Conservation (phyloP, 2,888 invertebrate genomes). For the Marasmarcha lunaedactyla region DNA sequence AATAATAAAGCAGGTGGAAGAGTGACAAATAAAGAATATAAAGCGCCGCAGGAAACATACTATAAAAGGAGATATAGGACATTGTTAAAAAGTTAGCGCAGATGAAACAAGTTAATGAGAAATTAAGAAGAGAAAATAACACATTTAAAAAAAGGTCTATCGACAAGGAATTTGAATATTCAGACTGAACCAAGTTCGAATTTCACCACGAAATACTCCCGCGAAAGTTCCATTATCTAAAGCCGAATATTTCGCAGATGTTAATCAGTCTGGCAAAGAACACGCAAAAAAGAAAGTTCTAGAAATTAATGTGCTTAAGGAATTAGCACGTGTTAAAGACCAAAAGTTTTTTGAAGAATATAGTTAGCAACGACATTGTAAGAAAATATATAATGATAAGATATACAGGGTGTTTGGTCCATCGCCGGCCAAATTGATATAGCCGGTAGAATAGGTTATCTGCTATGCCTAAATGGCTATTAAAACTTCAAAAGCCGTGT, state of each 20-base stretch:
- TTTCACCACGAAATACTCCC: neutral
- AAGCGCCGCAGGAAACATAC: neutral
- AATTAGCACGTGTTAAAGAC: slow-evolving; percentile 1
- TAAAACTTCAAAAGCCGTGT: too few relatives aligned
- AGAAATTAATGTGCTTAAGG: slow-evolving; percentile 2
- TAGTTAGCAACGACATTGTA: slow-evolving; percentile 2
- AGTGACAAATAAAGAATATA: slow-evolving; percentile 1
- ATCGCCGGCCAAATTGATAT: too few relatives aligned
- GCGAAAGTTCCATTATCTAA: neutral
- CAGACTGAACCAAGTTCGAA: neutral
- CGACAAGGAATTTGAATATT: slow-evolving; percentile 1
- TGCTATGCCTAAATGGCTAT: too few relatives aligned
- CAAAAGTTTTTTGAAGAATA: slow-evolving; percentile 3
- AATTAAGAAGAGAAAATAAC: slow-evolving; percentile 1
- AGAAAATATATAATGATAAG: neutral
- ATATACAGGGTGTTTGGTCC: neutral
- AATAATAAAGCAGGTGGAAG: slow-evolving; percentile 2
- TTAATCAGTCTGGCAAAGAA: slow-evolving; percentile 1
- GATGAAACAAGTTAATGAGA: slow-evolving; percentile 1
- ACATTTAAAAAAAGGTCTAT: slow-evolving; percentile 2
- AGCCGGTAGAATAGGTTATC: too few relatives aligned
- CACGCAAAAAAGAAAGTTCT: neutral
- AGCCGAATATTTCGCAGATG: neutral
- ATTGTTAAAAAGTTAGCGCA: slow-evolving; percentile 1
- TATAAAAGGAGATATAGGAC: slow-evolving; percentile 2